Conservation (phyloP, 2,113 vertebrate species). For the Vulpes vulpes region DNA sequence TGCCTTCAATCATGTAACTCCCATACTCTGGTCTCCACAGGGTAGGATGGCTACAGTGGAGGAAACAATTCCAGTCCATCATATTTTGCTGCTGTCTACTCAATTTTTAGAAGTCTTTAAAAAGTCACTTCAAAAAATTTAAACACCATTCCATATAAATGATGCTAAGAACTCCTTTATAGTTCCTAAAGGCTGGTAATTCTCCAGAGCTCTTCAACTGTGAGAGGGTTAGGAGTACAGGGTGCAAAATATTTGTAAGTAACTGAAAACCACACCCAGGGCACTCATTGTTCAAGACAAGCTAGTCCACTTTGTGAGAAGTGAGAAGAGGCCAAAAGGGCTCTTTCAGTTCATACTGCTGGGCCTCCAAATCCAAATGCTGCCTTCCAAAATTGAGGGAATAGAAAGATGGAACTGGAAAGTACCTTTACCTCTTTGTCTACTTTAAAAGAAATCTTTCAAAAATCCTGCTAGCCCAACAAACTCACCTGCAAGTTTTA, state of each 20-base stretch:
- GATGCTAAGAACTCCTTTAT: neutral
- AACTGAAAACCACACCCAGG: neutral
- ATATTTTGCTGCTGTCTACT: neutral
- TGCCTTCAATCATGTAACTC: constrained; percentile 99
- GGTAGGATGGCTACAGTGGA: constrained; percentile 93
- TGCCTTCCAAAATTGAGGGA: neutral
- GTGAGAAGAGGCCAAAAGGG: neutral
- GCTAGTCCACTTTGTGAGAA: neutral
- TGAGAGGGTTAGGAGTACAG: neutral
- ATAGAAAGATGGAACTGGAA: neutral
- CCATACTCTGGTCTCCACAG: constrained; percentile 99
- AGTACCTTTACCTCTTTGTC: neutral
- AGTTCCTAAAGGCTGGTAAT: neutral
- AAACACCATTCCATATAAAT: neutral
- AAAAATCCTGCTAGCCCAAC: neutral
- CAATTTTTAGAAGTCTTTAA: constrained; percentile 32
- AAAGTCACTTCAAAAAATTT: constrained; percentile 7
- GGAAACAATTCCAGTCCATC: neutral
- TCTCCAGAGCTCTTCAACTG: constrained; percentile 32
- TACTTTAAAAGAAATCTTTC: neutral
- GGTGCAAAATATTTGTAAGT: constrained; percentile 7
- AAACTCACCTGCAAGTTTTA: neutral
- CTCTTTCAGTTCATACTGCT: neutral
- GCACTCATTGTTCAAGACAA: neutral
- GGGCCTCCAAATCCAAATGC: neutral